Conservation (phyloP, 2,113 vertebrate species). For the Nerophis ophidion region DNA sequence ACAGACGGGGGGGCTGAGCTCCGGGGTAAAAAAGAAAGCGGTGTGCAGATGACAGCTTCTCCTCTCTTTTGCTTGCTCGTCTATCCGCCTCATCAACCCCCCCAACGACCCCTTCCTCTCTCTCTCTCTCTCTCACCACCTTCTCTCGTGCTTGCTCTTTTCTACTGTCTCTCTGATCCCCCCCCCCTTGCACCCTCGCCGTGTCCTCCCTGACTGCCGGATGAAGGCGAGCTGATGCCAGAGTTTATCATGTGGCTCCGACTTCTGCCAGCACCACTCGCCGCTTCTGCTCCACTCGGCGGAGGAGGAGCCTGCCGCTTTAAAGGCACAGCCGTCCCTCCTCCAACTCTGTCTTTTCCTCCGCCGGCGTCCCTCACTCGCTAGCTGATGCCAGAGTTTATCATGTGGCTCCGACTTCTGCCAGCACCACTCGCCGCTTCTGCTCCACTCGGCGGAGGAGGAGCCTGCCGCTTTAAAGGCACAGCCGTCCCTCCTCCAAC, state of each 20-base stretch:
- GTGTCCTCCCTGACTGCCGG: conserved; percentile 71
- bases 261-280: conserved; percentile 69
- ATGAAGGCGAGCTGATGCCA: conserved; percentile 76
- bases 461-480: conserved; percentile 69
- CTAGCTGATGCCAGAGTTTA: conserved; percentile 79
- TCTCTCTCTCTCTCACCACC: conserved; percentile 9
- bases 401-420: conserved; percentile 74
- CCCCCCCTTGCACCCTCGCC: conserved; percentile 49
- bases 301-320: conserved; percentile 59
- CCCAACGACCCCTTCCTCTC: conserved; percentile 15
- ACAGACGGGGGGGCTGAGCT: conserved; percentile 28
- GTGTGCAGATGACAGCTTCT: conserved; percentile 49
- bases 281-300: conserved; percentile 53
- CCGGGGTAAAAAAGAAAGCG: conserved; percentile 4
- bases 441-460: conserved; percentile 55
- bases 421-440: conserved; percentile 62
- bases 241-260: conserved; percentile 75
- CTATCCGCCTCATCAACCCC: conserved; percentile 24
- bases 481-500: conserved; percentile 38
- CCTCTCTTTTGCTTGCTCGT: conserved; percentile 23
- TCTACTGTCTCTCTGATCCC: conserved; percentile 36
- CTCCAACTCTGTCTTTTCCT: conserved; percentile 17
- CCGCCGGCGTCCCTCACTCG: conserved; percentile 36
- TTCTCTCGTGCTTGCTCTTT: conserved; percentile 33
- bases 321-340: conserved; percentile 67